These are phyloP conservation scores for Leptopilina myrica DNA, from an alignment of 2,888 invertebrate species.

Conservation along the genomic window DNA sequence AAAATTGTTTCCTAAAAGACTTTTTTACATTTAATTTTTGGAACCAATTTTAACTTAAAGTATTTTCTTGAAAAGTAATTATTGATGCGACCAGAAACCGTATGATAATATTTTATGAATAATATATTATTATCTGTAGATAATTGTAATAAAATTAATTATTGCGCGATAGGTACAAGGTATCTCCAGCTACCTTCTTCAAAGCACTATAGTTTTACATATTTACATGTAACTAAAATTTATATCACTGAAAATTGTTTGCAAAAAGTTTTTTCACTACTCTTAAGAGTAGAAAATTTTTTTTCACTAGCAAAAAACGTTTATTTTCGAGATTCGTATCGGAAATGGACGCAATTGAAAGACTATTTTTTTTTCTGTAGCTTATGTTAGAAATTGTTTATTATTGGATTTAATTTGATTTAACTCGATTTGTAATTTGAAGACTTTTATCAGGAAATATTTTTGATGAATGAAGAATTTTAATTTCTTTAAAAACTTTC, in stretches of 20 bases:
- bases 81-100: conserved; percentile 12
- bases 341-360: conserved; percentile 5
- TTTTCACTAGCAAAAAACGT: background rate
- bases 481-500: background rate
- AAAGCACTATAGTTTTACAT: conserved; percentile 18
- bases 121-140: background rate
- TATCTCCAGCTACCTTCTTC: conserved; percentile 16
- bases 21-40: background rate
- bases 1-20: background rate
- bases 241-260: conserved; percentile 12
- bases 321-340: background rate
- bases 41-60: background rate
- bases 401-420: no score
- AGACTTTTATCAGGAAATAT: background rate
- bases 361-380: background rate
- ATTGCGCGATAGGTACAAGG: conserved; percentile 31
- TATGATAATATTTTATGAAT: background rate
- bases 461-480: background rate
- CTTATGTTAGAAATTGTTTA: no score
- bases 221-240: conserved; percentile 26
- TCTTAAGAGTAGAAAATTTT: background rate
- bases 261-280: background rate
- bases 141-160: conserved; percentile 3
- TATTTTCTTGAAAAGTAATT: background rate
- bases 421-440: background rate